Evolutionary conservation across 2,113 vertebrate species (phyloP).

Genomic region (Mormyrus iriodes): DNA sequence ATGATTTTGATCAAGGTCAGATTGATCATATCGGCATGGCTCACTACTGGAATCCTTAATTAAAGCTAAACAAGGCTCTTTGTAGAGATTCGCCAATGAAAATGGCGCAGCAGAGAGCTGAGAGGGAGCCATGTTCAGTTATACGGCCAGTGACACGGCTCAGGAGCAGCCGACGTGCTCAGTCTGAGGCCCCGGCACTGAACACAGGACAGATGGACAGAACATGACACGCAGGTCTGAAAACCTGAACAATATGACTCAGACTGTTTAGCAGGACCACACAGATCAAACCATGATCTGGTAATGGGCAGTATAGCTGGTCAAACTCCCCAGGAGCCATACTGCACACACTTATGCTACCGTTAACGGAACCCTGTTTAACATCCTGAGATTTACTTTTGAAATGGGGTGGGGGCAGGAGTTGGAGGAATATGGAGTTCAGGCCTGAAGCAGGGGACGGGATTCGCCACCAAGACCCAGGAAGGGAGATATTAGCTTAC

Average conservation of each 20-base stretch:
- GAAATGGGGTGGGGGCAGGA: neutral
- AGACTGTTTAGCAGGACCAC: neutral
- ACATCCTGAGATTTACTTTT: slow-evolving; percentile 25
- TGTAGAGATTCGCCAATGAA: neutral
- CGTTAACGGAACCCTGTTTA: neutral
- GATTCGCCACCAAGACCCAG: too few relatives aligned
- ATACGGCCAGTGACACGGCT: neutral
- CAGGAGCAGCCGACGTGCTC: neutral
- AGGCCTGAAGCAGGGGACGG: slow-evolving; percentile 16
- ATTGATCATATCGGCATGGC: neutral
- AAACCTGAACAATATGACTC: neutral
- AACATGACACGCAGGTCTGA: neutral
- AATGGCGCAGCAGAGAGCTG: neutral
- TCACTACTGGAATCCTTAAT: neutral
- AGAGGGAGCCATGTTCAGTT: neutral
- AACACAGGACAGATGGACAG: neutral
- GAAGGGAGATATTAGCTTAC: slow-evolving; percentile 19
- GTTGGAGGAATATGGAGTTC: neutral
- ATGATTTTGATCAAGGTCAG: neutral
- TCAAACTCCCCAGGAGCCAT: neutral
- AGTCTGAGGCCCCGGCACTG: neutral
- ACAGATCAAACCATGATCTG: neutral
- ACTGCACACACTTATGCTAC: neutral
- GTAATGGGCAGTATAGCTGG: neutral
- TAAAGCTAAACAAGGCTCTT: neutral